Percentiles rank a stretch among this genome's conserved stretches.
These are phyloP conservation scores for Theodoxus fluviatilis DNA, from an alignment of 2,888 invertebrate genomes.

Conservation along the genomic window DNA sequence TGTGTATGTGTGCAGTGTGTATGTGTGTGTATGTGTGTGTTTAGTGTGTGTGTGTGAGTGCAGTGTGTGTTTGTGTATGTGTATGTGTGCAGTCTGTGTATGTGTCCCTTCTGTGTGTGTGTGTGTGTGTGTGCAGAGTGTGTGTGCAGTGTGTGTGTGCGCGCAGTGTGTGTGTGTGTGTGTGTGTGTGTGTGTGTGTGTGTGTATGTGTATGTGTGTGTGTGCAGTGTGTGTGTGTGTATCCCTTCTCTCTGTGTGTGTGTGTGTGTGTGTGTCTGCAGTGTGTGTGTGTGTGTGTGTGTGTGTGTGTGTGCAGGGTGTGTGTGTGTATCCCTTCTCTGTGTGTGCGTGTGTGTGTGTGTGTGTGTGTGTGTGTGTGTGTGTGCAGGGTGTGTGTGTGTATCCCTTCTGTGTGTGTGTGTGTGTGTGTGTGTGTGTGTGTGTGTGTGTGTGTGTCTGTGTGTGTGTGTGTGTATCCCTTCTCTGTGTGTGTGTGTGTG, in stretches of 20 bases:
- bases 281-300: not conserved
- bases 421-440: not conserved
- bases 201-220: not conserved
- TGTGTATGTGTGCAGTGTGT: not conserved
- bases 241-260: not conserved
- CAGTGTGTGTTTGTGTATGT: not conserved
- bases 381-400: too few relatives aligned
- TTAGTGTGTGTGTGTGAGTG: not conserved
- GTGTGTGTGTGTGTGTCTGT: conserved; percentile 13
- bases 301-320: not conserved
- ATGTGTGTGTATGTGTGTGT: not conserved
- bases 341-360: not conserved
- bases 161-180: not conserved
- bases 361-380: conserved; percentile 3
- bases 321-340: not conserved
- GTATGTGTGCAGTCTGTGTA: not conserved
- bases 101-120: not conserved
- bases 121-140: not conserved
- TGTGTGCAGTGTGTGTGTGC: not conserved
- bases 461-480: conserved; percentile 13
- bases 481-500: not conserved
- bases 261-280: not conserved
- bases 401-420: too few relatives aligned
- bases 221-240: not conserved
- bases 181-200: not conserved